Conservation (phyloP, 2,113 vertebrate species). For the Prietella phreatophila region DNA sequence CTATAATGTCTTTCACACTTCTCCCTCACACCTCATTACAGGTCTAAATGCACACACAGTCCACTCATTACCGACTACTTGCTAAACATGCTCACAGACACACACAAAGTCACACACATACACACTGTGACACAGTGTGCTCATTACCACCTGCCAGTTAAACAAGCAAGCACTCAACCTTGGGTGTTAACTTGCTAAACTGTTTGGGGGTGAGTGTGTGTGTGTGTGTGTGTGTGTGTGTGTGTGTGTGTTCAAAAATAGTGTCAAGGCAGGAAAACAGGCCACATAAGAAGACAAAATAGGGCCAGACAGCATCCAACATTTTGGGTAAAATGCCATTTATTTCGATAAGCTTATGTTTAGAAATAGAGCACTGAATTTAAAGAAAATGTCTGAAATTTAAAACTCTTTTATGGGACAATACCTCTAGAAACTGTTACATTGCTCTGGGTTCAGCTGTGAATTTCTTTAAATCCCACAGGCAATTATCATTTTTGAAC, state of each 20-base stretch:
- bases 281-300: too few relatives aligned
- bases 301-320: too few relatives aligned
- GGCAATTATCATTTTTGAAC: background rate
- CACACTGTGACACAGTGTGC: constrained; percentile 52
- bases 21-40: constrained; percentile 60
- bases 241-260: too few relatives aligned
- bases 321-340: background rate
- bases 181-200: constrained; percentile 60
- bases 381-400: background rate
- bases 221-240: constrained; percentile 15
- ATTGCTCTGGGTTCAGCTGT: background rate
- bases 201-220: constrained; percentile 39
- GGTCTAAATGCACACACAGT: constrained; percentile 49
- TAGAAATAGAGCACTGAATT: background rate
- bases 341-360: background rate
- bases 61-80: constrained; percentile 70
- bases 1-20: constrained; percentile 72
- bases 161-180: constrained; percentile 60
- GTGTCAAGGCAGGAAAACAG: too few relatives aligned
- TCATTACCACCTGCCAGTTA: constrained; percentile 78
- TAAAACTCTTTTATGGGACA: background rate
- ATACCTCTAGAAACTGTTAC: background rate
- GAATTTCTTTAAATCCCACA: background rate
- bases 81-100: constrained; percentile 52
- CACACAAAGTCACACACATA: constrained; percentile 44